Evolutionary conservation across 2,113 vertebrate genomes (phyloP).

Genomic region (Psilopogon haemacephalus): DNA sequence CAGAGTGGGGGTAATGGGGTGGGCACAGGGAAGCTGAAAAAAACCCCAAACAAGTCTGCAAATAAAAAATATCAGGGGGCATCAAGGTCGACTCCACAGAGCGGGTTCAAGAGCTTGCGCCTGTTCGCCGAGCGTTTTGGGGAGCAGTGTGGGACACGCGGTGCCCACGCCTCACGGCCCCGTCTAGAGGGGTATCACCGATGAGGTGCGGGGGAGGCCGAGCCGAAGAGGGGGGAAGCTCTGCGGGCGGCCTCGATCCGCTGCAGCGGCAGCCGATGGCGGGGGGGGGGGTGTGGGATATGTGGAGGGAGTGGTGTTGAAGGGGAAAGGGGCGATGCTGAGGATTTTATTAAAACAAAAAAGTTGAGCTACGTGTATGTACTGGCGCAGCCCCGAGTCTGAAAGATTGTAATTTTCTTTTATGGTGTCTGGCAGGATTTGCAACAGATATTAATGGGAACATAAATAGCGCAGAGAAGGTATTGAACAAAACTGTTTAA

Average conservation of each 20-base stretch:
- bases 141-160: not conserved
- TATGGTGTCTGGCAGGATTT: constrained; percentile 77
- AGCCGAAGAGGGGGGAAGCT: not conserved
- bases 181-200: not conserved
- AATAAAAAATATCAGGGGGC: not conserved
- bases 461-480: constrained; percentile 76
- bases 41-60: not conserved
- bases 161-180: not conserved
- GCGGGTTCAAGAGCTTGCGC: not conserved
- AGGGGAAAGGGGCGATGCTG: constrained; percentile 30
- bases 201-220: not conserved
- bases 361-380: constrained; percentile 65
- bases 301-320: not conserved
- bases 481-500: constrained; percentile 77
- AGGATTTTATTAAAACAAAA: constrained; percentile 66
- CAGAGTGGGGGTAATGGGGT: not conserved
- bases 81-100: not conserved
- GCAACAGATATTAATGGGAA: constrained; percentile 78
- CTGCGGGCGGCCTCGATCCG: not conserved
- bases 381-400: constrained; percentile 60
- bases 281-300: not conserved
- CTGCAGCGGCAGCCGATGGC: not conserved
- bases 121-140: not conserved
- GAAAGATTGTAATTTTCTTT: constrained; percentile 79
- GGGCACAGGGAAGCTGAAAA: not conserved